These are phyloP conservation scores for Neoascia interrupta DNA, from an alignment of 2,888 invertebrate species.

Conservation along the genomic window DNA sequence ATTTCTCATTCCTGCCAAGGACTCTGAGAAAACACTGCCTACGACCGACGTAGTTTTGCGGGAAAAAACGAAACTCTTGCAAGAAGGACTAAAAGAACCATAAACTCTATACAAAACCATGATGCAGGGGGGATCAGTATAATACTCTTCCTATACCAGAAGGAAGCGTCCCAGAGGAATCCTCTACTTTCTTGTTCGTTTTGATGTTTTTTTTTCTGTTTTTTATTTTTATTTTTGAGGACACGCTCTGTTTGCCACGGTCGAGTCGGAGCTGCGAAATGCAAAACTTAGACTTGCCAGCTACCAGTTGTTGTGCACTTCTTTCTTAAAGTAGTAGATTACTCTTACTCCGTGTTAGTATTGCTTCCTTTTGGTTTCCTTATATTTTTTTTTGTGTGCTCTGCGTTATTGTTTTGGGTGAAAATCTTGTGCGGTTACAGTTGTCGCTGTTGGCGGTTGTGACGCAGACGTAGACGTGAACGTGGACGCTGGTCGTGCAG, in stretches of 20 bases:
- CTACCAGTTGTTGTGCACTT: slow-evolving; percentile 38
- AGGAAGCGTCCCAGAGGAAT: slow-evolving; percentile 28
- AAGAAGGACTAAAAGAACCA: slow-evolving; percentile 8
- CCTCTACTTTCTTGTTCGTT: slow-evolving; percentile 38
- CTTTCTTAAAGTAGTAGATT: slow-evolving; percentile 41
- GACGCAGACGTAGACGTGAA: slow-evolving; percentile 27
- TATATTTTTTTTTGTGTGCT: slow-evolving; percentile 19
- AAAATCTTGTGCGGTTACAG: slow-evolving; percentile 36
- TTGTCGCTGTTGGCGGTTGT: slow-evolving; percentile 14
- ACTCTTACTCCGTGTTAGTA: slow-evolving; percentile 45
- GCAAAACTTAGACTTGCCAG: slow-evolving; percentile 51
- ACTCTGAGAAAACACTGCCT: slow-evolving; percentile 26
- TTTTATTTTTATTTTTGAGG: slow-evolving; percentile 40
- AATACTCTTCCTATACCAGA: no score
- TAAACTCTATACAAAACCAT: slow-evolving; percentile 13
- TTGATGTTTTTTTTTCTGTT: slow-evolving; percentile 17
- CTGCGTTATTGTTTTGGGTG: slow-evolving; percentile 31
- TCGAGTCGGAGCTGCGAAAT: slow-evolving; percentile 52
- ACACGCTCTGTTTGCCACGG: slow-evolving; percentile 64
- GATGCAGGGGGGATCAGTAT: no score
- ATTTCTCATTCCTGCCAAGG: slow-evolving; percentile 53
- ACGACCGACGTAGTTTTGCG: slow-evolving; percentile 7
- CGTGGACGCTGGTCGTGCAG: slow-evolving; percentile 59
- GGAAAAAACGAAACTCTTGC: slow-evolving; percentile 9
- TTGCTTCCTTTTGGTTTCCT: slow-evolving; percentile 21